Base-by-base conservation (phyloP, 1,140 invertebrate species). In the Leptinotarsa lineolata region DNA sequence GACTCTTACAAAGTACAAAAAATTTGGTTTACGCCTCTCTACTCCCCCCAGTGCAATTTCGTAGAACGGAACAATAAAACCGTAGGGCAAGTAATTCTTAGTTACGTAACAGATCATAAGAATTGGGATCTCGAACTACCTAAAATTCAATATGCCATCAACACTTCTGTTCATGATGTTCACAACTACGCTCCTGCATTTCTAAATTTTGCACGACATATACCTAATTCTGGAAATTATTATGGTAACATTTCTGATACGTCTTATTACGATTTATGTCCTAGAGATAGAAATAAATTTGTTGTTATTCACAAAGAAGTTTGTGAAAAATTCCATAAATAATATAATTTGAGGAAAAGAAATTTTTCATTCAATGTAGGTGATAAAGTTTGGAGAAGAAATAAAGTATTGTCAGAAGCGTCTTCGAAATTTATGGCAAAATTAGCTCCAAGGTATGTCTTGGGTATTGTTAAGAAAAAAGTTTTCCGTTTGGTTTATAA, bases 281-380 rank as follows among this genome's bases (percentile, higher is more conserved):
- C n/a, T n/a, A n/a, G n/a, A n/a, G n/a, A n/a, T n/a, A n/a, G n/a
- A n/a, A n/a, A n/a, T 48, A n/a, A n/a, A n/a, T n/a, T n/a, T n/a
- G n/a, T n/a, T n/a, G n/a, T 48, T n/a, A n/a, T n/a, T n/a, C n/a
- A n/a, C n/a, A n/a, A n/a, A n/a, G n/a, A n/a, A n/a, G n/a, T n/a
- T n/a, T 75, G 68, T 30, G 58, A 61, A 22, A 13, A 59, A 24
- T 72, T 72, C 58, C n/a, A 20, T 11, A 44, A 60, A 18, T n/a
- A 30, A 16, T 75, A 67, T 64, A 68, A 75, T 18, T 59, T 72
- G 39, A 45, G 73, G 20, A 71, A 73, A 65, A 66, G 74, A 45
- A 30, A 60, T 68, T 16, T 68, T 13, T 2, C 16, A 5, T 65
- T 44, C 45, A 16, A 46, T 54, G 64, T 59, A 16, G 70, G 70